Conservation (phyloP, 2,113 vertebrate genomes). For the Chaenogobius annularis region DNA sequence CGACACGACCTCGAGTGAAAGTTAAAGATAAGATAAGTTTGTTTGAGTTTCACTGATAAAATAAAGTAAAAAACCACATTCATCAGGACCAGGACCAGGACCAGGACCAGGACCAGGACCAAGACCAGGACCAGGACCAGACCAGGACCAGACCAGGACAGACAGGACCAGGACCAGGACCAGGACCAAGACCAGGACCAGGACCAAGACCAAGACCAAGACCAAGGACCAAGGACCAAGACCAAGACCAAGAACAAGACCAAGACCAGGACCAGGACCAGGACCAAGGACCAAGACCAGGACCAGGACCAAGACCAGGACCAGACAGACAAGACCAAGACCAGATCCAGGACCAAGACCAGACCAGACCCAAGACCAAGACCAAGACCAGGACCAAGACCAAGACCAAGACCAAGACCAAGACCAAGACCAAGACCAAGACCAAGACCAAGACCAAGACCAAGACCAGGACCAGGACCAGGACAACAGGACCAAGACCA, state of each 20-base stretch:
- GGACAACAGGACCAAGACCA: neutral
- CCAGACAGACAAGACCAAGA: neutral
- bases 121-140: neutral
- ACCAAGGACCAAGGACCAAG: too few relatives aligned
- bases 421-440: too few relatives aligned
- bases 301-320: neutral
- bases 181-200: neutral
- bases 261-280: neutral
- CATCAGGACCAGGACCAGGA: too few relatives aligned
- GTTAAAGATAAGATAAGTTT: neutral
- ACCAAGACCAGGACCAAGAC: neutral
- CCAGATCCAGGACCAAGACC: neutral
- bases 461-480: neutral
- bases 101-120: too few relatives aligned
- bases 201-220: too few relatives aligned
- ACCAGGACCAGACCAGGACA: neutral
- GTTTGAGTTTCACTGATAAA: conserved; percentile 3
- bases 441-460: too few relatives aligned
- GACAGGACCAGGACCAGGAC: too few relatives aligned
- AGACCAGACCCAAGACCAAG: neutral
- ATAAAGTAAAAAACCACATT: too few relatives aligned
- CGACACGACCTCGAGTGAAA: too few relatives aligned
- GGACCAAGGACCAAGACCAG: neutral
- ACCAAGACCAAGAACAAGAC: too few relatives aligned
- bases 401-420: too few relatives aligned